These are phyloP conservation scores for Achlya flavicornis DNA, from an alignment of 2,888 invertebrate species.

Conservation along the genomic window DNA sequence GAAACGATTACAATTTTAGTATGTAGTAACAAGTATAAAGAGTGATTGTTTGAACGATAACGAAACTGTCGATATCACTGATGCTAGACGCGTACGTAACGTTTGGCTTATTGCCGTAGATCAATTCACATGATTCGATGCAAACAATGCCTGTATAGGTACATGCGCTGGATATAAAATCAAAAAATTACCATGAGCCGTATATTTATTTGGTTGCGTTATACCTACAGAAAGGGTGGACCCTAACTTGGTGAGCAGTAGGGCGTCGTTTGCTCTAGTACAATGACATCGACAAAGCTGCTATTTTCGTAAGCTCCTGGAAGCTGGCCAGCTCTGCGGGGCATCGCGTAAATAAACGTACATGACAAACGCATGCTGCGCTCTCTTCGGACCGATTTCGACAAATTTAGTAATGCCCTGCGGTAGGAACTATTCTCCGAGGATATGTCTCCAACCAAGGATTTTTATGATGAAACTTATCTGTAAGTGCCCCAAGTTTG, in stretches of 20 bases:
- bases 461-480: not conserved
- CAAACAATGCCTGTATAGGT: slow-evolving; percentile 12
- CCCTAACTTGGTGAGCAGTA: slow-evolving; percentile 42
- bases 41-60: slow-evolving; percentile 10
- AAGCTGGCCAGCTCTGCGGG: slow-evolving; percentile 70
- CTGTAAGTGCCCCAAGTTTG: not conserved
- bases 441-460: not conserved
- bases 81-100: slow-evolving; percentile 11
- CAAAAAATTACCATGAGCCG: slow-evolving; percentile 10
- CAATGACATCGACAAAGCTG: slow-evolving; percentile 79
- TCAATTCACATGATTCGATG: slow-evolving; percentile 13
- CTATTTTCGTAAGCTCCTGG: slow-evolving; percentile 79
- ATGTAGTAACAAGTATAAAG: not conserved
- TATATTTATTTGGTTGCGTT: not conserved
- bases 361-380: slow-evolving; percentile 64
- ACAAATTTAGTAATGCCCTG: slow-evolving; percentile 64
- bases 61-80: not conserved
- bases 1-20: slow-evolving; percentile 1
- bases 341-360: slow-evolving; percentile 76
- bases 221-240: slow-evolving; percentile 11
- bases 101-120: slow-evolving; percentile 12
- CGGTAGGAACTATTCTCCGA: slow-evolving; percentile 39
- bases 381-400: slow-evolving; percentile 58
- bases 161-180: slow-evolving; percentile 12
- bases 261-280: slow-evolving; percentile 69